Conservation (phyloP, 2,888 invertebrate genomes). For the Dryococelus australis region DNA sequence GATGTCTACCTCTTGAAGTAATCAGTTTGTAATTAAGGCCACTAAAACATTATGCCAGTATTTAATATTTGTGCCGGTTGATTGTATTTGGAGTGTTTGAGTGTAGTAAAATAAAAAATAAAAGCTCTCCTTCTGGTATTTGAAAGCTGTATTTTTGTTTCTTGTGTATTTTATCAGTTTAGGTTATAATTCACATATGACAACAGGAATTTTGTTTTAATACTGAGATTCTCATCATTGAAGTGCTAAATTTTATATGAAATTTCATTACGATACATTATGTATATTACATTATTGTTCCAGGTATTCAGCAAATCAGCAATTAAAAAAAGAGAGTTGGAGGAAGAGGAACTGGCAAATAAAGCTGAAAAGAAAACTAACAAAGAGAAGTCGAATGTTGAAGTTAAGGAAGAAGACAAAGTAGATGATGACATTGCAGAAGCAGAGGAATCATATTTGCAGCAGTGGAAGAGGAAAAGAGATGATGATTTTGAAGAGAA, state of each 20-base stretch:
- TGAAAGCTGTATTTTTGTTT: too few relatives aligned
- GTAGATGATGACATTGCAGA: conserved; percentile 1
- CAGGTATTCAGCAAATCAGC: conserved; percentile 18
- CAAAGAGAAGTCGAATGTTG: conserved; percentile 20
- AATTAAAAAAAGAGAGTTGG: conserved; percentile 11
- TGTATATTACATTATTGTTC: background rate
- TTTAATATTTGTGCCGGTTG: background rate
- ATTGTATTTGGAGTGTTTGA: too few relatives aligned
- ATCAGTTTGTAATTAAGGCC: background rate
- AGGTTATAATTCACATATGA: too few relatives aligned
- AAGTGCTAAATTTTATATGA: too few relatives aligned
- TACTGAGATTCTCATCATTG: too few relatives aligned
- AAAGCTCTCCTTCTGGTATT: too few relatives aligned
- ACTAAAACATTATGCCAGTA: background rate
- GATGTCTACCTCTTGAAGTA: background rate
- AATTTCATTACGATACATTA: too few relatives aligned
- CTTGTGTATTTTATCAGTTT: too few relatives aligned
- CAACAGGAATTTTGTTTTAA: too few relatives aligned
- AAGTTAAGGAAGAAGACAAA: background rate
- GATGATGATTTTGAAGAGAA: background rate
- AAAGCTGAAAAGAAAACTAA: background rate
- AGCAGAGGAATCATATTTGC: conserved; percentile 39
- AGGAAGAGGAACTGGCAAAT: conserved; percentile 17
- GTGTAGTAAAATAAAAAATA: too few relatives aligned
- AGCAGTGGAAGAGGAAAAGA: conserved; percentile 19